Conservation (phyloP, 2,113 vertebrate genomes). For the Passer montanus region DNA sequence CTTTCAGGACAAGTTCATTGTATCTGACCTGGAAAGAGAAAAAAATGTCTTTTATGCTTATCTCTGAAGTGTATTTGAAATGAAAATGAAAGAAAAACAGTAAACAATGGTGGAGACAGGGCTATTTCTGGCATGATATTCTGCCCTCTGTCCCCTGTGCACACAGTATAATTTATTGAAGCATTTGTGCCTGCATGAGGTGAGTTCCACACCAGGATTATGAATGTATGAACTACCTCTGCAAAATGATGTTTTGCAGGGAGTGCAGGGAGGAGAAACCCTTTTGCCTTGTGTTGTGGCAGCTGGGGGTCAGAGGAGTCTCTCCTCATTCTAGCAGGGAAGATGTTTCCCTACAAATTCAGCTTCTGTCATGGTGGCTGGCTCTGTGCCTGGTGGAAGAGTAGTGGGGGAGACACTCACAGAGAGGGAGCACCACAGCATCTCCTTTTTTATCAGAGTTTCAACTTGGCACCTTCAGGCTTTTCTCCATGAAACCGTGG, state of each 20-base stretch:
- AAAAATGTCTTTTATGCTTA: neutral
- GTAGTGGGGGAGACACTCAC: neutral
- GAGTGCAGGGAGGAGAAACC: neutral
- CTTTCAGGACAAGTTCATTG: conserved; percentile 11
- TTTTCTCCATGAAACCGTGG: neutral
- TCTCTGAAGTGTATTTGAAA: neutral
- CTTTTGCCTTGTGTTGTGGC: rapidly evolving
- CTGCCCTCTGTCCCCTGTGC: neutral
- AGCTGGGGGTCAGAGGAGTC: neutral
- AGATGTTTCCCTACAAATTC: neutral
- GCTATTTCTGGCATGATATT: neutral
- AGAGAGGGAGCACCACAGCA: neutral
- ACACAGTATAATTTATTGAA: neutral
- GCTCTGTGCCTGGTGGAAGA: neutral
- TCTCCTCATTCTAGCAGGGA: neutral
- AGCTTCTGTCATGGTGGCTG: neutral
- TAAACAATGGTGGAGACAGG: neutral
- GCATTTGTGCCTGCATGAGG: neutral
- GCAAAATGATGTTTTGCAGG: neutral
- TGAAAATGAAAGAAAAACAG: neutral
- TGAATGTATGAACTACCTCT: neutral
- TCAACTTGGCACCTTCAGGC: neutral
- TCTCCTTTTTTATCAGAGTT: neutral
- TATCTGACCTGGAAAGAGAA: neutral
- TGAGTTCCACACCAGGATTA: neutral